Base-by-base conservation (phyloP, 1,140 invertebrate genomes). In the Armadillidium nasatum region DNA sequence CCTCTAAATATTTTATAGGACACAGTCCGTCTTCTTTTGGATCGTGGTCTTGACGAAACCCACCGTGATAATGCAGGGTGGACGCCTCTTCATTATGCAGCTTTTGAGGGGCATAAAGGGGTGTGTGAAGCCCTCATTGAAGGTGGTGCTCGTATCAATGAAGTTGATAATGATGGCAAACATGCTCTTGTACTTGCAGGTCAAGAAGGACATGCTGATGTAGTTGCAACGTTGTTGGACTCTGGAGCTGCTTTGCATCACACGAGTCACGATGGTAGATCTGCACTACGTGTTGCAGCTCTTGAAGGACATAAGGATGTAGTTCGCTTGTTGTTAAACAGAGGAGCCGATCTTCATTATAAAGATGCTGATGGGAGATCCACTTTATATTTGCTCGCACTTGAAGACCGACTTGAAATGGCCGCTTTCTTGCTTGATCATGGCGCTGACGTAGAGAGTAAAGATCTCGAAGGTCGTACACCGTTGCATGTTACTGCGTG, bases 161-260 rank as follows among this genome's bases (percentile, higher is more conserved):
- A 96, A 83, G 89, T 91, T 7, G 95, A 97, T 84, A 97, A 97
- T 85, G 95, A 98, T 82, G 95, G 95, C 3, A 95, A 95, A 85
- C 93, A 93, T 0, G 90, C 95, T 0, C 85, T 98, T 11, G 91
- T 96, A 84, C 86, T 97, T 19, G 94, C 95, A 0, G 92, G 94
- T 89, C 82, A 96, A 84, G 94, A 96, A 85, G 94, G 94, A 15
- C 93, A 95, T 83, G 88, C 88, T 0, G 84, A 87, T 72, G 86
- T 95, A 13, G 90, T 93, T 0, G 88, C 89, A 76, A 85, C 89
- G 72, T 86, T 95, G 3, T 82, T 95, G n/a, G 89, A 91, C 77
- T 88, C 90, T 71, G 88, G 87, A 44, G 92, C 93, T 21, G 90
- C 91, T 7, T 91, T 95, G 7, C 93, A 97, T 86, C 93, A 95